Percentiles rank a stretch among this genome's conserved stretches.
phyloP scores from a whole-genome alignment of 2,113 vertebrate genomes.

The Tetrax tetrax region DNA sequence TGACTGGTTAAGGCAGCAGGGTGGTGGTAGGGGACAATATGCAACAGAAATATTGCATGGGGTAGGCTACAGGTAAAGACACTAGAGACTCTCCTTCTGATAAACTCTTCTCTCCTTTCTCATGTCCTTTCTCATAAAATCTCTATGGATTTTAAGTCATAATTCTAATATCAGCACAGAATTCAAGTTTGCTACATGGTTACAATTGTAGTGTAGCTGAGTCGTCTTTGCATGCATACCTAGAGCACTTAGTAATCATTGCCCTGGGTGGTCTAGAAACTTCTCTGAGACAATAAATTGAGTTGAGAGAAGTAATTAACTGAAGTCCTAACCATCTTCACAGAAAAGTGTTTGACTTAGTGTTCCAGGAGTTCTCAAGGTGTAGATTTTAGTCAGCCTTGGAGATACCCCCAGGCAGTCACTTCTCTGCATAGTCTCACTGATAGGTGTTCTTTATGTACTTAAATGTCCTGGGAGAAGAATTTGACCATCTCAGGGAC shows the following conservation, averaged over 20 bases:
- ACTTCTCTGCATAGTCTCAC: neutral
- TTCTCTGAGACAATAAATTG: neutral
- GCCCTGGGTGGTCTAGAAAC: neutral
- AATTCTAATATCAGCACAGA: neutral
- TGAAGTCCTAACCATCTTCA: neutral
- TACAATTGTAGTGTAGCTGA: accelerated
- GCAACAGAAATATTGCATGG: neutral
- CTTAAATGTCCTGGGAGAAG: neutral
- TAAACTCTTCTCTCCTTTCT: neutral
- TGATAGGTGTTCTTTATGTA: neutral
- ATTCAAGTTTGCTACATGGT: neutral
- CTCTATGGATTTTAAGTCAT: neutral
- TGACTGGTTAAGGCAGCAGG: neutral
- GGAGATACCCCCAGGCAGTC: neutral
- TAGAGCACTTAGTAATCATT: neutral
- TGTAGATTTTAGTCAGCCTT: neutral
- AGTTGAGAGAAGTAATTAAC: neutral
- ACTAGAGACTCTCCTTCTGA: neutral
- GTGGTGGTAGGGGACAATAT: neutral
- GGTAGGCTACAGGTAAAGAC: neutral
- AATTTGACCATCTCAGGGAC: neutral
- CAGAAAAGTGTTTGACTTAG: neutral
- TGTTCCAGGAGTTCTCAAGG: neutral
- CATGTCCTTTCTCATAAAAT: neutral
- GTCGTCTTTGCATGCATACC: neutral